These are phyloP conservation scores for Gymnopithys bicolor DNA, from an alignment of 2,797 vertebrate genomes.

Conservation along the genomic window DNA sequence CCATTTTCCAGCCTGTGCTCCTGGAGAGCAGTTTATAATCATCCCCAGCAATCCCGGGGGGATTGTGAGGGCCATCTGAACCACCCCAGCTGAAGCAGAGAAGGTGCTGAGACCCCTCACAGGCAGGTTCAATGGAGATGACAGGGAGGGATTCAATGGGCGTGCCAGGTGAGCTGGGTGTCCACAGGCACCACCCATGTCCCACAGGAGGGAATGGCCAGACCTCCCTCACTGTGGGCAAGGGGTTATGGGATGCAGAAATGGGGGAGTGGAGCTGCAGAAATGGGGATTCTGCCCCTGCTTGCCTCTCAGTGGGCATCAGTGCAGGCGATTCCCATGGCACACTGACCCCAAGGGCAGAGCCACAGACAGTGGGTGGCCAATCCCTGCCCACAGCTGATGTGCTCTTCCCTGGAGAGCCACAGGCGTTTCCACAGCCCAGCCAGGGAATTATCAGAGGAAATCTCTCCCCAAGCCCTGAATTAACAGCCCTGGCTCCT, in stretches of 20 bases:
- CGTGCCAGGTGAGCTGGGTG: rapidly evolving
- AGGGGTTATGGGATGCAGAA: neutral
- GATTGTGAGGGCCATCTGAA: neutral
- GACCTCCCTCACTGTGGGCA: neutral
- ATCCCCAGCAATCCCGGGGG: neutral
- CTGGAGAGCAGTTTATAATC: neutral
- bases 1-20: conserved; percentile 15
- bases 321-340: neutral
- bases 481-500: neutral
- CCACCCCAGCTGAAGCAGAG: neutral
- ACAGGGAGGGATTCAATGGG: neutral
- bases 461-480: neutral
- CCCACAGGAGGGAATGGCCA: rapidly evolving
- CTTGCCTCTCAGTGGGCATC: rapidly evolving
- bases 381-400: neutral
- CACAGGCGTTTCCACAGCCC: neutral
- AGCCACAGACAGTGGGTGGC: neutral
- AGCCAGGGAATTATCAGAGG: neutral
- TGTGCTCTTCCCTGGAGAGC: neutral
- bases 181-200: rapidly evolving
- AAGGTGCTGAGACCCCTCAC: neutral
- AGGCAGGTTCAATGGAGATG: rapidly evolving
- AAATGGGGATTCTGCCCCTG: neutral
- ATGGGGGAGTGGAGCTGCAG: no score
- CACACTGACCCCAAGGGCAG: rapidly evolving